These are phyloP conservation scores for human DNA, from an alignment of 2,113 vertebrate genomes.

Conservation along the genomic window DNA sequence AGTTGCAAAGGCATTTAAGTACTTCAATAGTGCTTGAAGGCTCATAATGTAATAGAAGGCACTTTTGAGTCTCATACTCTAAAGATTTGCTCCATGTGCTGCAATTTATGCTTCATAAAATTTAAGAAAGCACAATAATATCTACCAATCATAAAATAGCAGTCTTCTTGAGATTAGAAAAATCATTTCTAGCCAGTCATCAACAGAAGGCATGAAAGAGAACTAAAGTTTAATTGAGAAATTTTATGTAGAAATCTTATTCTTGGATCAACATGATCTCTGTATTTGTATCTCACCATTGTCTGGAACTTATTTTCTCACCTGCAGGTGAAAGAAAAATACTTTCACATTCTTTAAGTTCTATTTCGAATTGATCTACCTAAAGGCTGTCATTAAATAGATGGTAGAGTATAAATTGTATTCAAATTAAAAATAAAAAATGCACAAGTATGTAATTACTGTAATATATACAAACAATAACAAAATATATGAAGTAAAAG, in stretches of 20 bases:
- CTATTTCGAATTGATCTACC: conserved; percentile 19
- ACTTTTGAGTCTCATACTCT: not conserved
- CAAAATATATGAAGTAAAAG: not conserved
- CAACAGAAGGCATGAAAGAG: not conserved
- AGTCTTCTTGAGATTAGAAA: not conserved
- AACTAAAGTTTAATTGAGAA: not conserved
- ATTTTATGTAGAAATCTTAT: not conserved
- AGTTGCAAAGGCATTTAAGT: not conserved
- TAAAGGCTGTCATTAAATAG: not conserved
- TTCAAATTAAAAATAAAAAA: not conserved
- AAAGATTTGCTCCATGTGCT: not conserved
- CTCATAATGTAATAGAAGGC: not conserved
- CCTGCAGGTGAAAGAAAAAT: not conserved
- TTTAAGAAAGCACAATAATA: not conserved
- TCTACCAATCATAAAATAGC: not conserved
- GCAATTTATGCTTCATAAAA: not conserved
- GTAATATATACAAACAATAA: not conserved
- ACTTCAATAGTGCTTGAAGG: not conserved
- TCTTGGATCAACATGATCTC: not conserved
- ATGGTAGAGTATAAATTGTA: not conserved
- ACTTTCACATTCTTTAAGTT: not conserved
- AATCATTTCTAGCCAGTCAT: not conserved
- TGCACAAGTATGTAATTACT: not conserved
- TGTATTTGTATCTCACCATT: not conserved
- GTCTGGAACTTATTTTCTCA: not conserved